Conservation (phyloP, 2,888 invertebrate genomes). For the Bugula neritina region DNA sequence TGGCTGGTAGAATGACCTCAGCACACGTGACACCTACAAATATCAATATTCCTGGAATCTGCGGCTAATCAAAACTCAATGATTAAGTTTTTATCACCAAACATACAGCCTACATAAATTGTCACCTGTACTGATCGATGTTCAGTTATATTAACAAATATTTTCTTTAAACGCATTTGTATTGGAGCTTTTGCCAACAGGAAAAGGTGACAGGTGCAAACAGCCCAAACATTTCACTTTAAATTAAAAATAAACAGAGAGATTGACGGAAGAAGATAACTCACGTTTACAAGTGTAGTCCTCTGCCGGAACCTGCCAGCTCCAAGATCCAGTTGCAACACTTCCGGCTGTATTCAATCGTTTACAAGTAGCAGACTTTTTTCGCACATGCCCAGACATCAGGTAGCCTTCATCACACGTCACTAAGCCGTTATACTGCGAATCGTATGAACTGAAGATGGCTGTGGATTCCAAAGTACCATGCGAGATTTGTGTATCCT, state of each 20-base stretch:
- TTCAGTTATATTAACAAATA: too few relatives aligned
- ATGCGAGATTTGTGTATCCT: not conserved
- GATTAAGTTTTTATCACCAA: too few relatives aligned
- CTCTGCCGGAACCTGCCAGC: not conserved
- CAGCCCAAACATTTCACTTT: too few relatives aligned
- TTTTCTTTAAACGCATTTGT: too few relatives aligned
- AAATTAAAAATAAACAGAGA: too few relatives aligned
- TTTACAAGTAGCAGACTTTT: not conserved
- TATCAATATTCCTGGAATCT: too few relatives aligned
- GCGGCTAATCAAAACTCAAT: too few relatives aligned
- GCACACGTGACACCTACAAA: constrained; percentile 2
- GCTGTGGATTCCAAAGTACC: not conserved
- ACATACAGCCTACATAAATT: too few relatives aligned
- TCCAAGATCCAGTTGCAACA: not conserved
- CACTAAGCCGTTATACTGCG: not conserved
- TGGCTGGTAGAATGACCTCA: not conserved
- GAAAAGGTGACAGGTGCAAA: too few relatives aligned
- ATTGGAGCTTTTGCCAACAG: too few relatives aligned
- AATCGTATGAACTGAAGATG: not conserved
- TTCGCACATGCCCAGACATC: not conserved
- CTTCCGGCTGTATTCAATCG: not conserved
- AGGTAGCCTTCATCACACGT: constrained; percentile 14
- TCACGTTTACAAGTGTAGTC: constrained; percentile 2
- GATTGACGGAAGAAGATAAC: too few relatives aligned
- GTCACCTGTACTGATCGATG: too few relatives aligned